Percentiles rank a stretch among this genome's conserved stretches.
Evolutionary conservation across 30 jellyfish, hydroid and myxozoan species (phyloP).

Genomic region (Turritopsis rubra): DNA sequence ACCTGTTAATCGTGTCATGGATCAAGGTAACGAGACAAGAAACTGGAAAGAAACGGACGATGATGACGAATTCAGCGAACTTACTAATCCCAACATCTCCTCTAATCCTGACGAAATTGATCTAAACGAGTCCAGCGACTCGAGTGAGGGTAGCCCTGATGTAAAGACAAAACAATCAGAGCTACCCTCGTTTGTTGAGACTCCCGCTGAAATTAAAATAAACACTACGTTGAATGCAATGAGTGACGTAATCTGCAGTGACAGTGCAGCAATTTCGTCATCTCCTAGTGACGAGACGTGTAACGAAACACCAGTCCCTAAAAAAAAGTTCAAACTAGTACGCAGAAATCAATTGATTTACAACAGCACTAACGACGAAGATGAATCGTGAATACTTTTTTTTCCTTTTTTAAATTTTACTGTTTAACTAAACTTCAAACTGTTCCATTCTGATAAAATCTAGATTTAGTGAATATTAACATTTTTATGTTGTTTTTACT

Average conservation of each 20-base stretch:
- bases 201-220: conserved; percentile 5
- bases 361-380: neutral
- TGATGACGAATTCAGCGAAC: conserved; percentile 27
- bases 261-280: neutral
- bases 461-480: neutral
- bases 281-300: neutral
- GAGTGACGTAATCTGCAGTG: neutral
- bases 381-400: neutral
- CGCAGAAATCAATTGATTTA: conserved; percentile 29
- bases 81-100: conserved; percentile 21
- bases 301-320: conserved; percentile 25
- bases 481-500: too few species aligned
- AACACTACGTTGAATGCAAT: neutral
- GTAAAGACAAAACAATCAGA: neutral
- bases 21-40: neutral
- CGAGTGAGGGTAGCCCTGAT: conserved; percentile 10
- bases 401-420: neutral
- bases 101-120: conserved; percentile 27
- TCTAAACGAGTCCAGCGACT: neutral
- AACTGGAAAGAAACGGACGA: neutral
- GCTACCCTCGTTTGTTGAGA: conserved; percentile 22
- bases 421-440: neutral
- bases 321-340: conserved; percentile 26
- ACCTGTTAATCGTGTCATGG: neutral
- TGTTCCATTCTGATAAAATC: neutral